Conservation (phyloP, 2,888 invertebrate species). For the Tricholauxania praeusta region DNA sequence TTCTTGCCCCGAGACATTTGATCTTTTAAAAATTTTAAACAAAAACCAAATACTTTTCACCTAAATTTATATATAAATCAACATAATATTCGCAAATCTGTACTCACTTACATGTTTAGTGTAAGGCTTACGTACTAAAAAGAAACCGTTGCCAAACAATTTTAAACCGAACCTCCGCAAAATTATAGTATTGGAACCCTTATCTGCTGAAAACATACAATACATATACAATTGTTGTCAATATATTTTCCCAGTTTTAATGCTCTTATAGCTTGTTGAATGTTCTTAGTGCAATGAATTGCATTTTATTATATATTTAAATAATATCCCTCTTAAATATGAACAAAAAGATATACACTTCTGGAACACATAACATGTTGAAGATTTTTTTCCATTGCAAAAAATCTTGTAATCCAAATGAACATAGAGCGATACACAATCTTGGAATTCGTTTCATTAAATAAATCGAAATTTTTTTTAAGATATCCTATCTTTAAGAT, state of each 20-base stretch:
- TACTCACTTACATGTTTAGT: neutral
- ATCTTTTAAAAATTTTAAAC: too few species aligned
- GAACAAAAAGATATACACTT: constrained; percentile 48
- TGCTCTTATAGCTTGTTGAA: too few species aligned
- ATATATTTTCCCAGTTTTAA: too few species aligned
- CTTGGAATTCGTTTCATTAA: neutral
- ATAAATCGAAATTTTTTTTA: neutral
- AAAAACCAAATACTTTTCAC: constrained; percentile 35
- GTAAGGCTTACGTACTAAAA: neutral
- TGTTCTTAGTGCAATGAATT: neutral
- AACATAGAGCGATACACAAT: constrained; percentile 10
- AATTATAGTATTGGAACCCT: too few species aligned
- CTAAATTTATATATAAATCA: constrained; percentile 47
- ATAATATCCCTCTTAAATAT: constrained; percentile 21
- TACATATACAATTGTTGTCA: too few species aligned
- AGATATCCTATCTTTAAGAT: constrained; percentile 11
- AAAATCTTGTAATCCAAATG: constrained; percentile 38
- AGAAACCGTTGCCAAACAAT: too few species aligned
- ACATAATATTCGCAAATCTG: too few species aligned
- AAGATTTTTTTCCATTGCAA: constrained; percentile 43
- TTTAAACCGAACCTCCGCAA: too few species aligned
- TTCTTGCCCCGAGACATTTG: too few species aligned
- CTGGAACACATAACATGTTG: constrained; percentile 53
- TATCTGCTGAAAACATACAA: too few species aligned
- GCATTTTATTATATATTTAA: constrained; percentile 27